Conservation (phyloP, 1,140 invertebrate genomes). For the Anadara kagoshimensis region DNA sequence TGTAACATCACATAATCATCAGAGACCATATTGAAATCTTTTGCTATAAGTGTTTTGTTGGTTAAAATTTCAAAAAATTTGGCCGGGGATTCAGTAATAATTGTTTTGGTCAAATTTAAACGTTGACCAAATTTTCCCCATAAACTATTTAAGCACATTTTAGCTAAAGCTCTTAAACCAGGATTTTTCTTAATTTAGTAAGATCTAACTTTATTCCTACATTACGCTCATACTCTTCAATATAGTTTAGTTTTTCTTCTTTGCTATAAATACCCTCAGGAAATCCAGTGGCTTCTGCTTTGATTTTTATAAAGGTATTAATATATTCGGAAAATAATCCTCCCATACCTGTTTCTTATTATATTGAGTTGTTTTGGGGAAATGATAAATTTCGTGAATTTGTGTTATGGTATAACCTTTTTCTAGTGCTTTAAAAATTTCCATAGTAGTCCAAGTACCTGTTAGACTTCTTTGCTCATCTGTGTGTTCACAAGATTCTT, state of each 20-base stretch:
- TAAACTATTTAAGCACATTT: constrained; percentile 54
- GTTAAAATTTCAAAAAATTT: background rate
- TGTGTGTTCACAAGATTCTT: constrained; percentile 1
- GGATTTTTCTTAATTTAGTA: constrained; percentile 68
- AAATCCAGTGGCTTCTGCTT: constrained; percentile 48
- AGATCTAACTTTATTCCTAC: constrained; percentile 70
- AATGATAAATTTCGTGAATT: constrained; percentile 67
- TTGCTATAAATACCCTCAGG: constrained; percentile 34
- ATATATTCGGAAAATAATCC: constrained; percentile 46
- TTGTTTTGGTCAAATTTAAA: background rate
- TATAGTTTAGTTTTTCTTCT: constrained; percentile 53
- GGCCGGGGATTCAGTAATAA: too few relatives aligned
- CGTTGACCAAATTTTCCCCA: constrained; percentile 58
- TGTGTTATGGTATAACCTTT: constrained; percentile 66
- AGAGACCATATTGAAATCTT: background rate
- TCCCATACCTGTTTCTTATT: background rate
- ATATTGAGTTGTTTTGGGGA: constrained; percentile 50
- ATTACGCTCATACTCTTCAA: constrained; percentile 56
- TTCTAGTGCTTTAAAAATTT: constrained; percentile 57
- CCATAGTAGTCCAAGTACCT: constrained; percentile 34
- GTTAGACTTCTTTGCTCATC: constrained; percentile 10
- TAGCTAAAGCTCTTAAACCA: constrained; percentile 54
- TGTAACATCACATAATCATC: background rate
- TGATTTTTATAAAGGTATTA: constrained; percentile 49
- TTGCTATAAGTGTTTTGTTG: background rate